Evolutionary conservation across 2,113 vertebrate species (phyloP).

Genomic region (Hyla sarda): DNA sequence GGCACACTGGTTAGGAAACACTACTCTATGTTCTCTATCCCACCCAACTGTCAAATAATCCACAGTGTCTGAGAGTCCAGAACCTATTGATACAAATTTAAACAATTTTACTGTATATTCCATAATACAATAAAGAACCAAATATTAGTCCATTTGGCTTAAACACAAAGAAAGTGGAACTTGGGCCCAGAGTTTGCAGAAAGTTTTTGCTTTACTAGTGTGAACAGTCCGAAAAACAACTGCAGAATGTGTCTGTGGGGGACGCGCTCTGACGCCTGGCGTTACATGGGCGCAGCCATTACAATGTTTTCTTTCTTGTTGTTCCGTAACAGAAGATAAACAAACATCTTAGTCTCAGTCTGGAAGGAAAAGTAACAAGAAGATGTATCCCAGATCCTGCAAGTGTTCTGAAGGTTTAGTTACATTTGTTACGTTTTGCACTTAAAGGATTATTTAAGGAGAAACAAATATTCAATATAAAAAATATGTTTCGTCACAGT

Average conservation of each 20-base stretch:
- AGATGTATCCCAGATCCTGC: neutral
- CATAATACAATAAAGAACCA: no score
- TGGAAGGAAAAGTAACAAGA: neutral
- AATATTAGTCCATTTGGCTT: no score
- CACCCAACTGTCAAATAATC: neutral
- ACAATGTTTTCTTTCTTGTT: constrained; percentile 17
- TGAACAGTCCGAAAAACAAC: neutral
- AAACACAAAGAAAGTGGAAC: no score
- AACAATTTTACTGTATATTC: neutral
- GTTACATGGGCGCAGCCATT: neutral
- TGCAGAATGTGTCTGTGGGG: constrained; percentile 4
- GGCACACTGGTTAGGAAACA: no score
- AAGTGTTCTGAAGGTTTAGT: neutral
- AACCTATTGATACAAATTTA: no score
- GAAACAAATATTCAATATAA: no score
- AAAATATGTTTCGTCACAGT: neutral
- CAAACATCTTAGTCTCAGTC: neutral
- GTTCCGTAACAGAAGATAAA: neutral
- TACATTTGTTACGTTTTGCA: neutral
- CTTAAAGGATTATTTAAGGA: neutral
- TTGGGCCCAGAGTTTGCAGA: neutral
- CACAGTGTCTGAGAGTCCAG: neutral
- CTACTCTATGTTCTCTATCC: no score
- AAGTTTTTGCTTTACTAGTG: neutral
- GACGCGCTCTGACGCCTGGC: neutral